A percentile compares a stretch with the other conserved stretches of the same genome.
These are phyloP conservation scores for Mystacides longicornis DNA, from an alignment of 2,888 invertebrate genomes.

Conservation along the genomic window DNA sequence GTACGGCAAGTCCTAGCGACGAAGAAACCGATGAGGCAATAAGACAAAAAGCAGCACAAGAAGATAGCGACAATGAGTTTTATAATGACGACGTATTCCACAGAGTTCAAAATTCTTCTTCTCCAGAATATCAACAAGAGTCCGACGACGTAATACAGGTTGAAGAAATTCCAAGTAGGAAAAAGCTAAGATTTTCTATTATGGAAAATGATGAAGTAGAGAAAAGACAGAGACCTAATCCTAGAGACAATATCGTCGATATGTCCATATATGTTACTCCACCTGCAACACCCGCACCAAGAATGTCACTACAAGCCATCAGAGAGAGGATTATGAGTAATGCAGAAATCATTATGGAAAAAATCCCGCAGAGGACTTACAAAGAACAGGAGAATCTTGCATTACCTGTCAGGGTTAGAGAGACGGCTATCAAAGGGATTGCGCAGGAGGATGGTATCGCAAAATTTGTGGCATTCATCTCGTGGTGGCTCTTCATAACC, in stretches of 20 bases:
- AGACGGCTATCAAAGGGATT: conserved; percentile 54
- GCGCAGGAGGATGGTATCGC: conserved; percentile 70
- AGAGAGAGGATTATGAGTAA: conserved; percentile 40
- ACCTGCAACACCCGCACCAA: conserved; percentile 22
- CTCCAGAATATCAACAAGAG: not conserved
- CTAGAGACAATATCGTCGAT: conserved; percentile 20
- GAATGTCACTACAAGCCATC: conserved; percentile 31
- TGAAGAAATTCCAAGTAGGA: conserved; percentile 12
- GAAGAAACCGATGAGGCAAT: not conserved
- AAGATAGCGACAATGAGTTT: conserved; percentile 6
- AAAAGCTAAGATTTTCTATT: conserved; percentile 24
- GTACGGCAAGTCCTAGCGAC: not conserved
- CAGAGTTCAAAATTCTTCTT: not conserved
- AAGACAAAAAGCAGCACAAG: not conserved
- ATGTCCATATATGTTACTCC: conserved; percentile 24
- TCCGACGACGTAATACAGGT: not conserved
- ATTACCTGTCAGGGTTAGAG: conserved; percentile 38
- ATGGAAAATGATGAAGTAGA: conserved; percentile 27
- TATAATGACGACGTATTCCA: conserved; percentile 12
- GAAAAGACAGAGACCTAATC: conserved; percentile 15
- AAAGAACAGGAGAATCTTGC: conserved; percentile 31
- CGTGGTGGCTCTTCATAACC: conserved; percentile 71
- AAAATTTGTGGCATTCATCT: conserved; percentile 60
- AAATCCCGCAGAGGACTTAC: conserved; percentile 20
- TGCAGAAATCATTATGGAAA: conserved; percentile 29